phyloP scores from a whole-genome alignment of 2,113 vertebrate species.

The Leucosticte australis region DNA sequence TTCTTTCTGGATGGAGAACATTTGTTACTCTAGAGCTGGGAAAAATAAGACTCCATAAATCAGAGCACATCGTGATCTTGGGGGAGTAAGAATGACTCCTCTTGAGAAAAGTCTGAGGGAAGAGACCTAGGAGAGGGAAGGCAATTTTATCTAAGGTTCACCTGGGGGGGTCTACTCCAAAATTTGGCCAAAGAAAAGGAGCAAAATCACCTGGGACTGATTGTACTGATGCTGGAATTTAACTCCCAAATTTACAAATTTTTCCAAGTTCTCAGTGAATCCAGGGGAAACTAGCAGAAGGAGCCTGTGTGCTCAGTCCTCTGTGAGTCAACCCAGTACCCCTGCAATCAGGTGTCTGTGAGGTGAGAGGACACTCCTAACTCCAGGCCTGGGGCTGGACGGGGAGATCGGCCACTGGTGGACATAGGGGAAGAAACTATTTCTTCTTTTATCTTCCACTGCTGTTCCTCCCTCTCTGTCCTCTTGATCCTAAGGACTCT shows the following conservation, averaged over 20 bases:
- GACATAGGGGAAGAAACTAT: not conserved
- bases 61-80: not conserved
- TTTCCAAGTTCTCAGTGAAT: not conserved
- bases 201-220: not conserved
- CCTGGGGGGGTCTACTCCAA: not conserved
- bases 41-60: not conserved
- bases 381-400: not conserved
- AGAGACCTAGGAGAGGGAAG: not conserved
- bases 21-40: not conserved
- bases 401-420: fast-evolving
- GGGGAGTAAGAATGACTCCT: not conserved
- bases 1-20: not conserved
- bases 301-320: not conserved
- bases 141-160: not conserved
- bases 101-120: not conserved
- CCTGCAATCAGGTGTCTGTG: fast-evolving
- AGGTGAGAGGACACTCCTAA: not conserved
- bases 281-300: not conserved
- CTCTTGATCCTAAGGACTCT: not conserved
- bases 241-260: not conserved
- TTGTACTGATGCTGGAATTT: not conserved
- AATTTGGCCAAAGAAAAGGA: not conserved
- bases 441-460: not conserved
- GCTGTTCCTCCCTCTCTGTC: not conserved
- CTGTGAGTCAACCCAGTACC: not conserved